Evolutionary conservation across 2,797 vertebrate species (phyloP).

Genomic region (Spinus pinus): DNA sequence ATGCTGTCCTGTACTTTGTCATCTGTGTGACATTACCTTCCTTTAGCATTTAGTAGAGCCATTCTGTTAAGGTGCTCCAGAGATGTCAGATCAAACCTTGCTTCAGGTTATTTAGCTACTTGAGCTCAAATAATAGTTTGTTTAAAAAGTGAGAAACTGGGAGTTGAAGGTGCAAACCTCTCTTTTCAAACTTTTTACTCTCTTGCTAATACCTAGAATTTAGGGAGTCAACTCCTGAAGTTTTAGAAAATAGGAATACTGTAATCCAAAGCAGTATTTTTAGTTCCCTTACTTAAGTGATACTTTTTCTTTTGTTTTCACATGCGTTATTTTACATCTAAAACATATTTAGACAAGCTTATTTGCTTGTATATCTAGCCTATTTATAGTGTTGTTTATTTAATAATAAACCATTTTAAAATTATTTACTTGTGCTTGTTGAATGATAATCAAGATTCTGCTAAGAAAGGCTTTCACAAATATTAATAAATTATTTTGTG

Average conservation of each 20-base stretch:
- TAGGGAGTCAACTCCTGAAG: not conserved
- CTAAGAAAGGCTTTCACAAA: conserved; percentile 11
- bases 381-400: conserved; percentile 22
- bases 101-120: not conserved
- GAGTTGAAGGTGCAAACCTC: not conserved
- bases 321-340: not conserved
- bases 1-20: not conserved
- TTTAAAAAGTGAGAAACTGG: not conserved
- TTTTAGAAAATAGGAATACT: not conserved
- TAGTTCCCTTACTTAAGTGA: not conserved
- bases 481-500: not conserved
- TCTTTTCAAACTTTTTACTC: not conserved
- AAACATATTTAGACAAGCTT: not conserved
- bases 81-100: not conserved
- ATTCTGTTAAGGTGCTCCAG: not conserved
- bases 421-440: not conserved
- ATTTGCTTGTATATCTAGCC: not conserved
- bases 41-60: not conserved
- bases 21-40: not conserved
- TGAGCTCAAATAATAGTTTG: not conserved
- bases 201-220: not conserved
- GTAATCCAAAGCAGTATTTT: not conserved
- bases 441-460: conserved; percentile 17
- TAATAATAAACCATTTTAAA: conserved; percentile 23
- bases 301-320: not conserved